Base-by-base conservation (phyloP, 1,140 invertebrate species). In the Anthonomus grandis region DNA sequence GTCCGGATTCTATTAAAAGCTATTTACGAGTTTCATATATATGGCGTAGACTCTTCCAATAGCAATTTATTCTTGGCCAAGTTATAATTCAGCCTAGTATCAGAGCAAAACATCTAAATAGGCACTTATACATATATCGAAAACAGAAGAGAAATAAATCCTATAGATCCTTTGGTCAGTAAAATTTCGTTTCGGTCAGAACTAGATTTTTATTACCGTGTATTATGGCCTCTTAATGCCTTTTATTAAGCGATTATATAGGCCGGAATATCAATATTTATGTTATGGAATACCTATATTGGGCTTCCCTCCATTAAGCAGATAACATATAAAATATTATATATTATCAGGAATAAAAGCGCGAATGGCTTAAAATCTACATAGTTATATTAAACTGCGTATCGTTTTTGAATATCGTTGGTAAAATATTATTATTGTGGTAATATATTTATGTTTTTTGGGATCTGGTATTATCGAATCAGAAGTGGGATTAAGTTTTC, bases 231-330 rank as follows among this genome's bases (percentile, higher is more conserved):
- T 19, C 50, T 53, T 53, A 53, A 53, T 53, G 50, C 39, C 39
- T 15, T 53, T 53, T 53, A 53, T 53, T 53, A 53, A 53, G 22
- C 50, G 50, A 53, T 53, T 53, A 53, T 53, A 53, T 42, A 19
- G 39, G 50, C 38, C 2, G 50, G 38, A n/a, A 15, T 44, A 44
- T 44, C 38, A 34, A 53, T 53, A 53, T 53, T 42, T 44, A 53
- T 53, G 39, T 42, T 31, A 42, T 21, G 25, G 25, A 5, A 44
- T 41, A 51, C 48, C 48, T 51, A 51, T 51, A 51, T 51, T 15
- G 3, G 3, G 23, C 9, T 53, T 25, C 39, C 15, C 12, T 19
- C 15, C 19, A 19, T 12, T 17, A 13, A 4, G 25, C 22, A 53
- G 23, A 53, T 44, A 44, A 53, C 50, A 36, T n/a, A n/a, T 44